Conservation (phyloP, 2,113 vertebrate genomes). For the Hiodon tergisus region DNA sequence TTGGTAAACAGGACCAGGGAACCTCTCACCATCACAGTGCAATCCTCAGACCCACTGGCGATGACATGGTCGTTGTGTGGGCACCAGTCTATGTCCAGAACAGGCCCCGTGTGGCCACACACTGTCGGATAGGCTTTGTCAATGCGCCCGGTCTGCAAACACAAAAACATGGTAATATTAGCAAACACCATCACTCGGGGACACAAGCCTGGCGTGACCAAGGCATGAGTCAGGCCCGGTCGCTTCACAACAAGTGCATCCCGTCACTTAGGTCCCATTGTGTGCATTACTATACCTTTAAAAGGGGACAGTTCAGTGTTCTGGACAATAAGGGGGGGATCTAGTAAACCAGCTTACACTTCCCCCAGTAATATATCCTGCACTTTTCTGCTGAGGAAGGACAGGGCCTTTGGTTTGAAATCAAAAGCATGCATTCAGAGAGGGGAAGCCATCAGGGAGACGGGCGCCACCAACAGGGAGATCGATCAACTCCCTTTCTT, state of each 20-base stretch:
- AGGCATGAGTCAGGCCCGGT: no score
- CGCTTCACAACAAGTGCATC: no score
- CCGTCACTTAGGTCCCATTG: no score
- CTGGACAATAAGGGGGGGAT: no score
- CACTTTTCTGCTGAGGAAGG: no score
- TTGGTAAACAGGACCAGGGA: background rate
- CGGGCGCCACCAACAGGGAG: no score
- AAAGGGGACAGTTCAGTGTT: no score
- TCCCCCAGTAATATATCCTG: no score
- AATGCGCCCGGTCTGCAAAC: slow-evolving; percentile 81
- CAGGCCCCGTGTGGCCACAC: slow-evolving; percentile 92
- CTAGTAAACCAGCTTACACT: no score
- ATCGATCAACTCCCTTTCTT: background rate
- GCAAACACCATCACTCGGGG: background rate
- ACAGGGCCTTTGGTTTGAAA: background rate
- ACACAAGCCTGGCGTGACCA: no score
- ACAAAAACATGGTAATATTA: slow-evolving; percentile 37
- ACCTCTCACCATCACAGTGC: slow-evolving; percentile 82
- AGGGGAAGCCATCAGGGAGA: background rate
- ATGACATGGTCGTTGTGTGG: slow-evolving; percentile 94
- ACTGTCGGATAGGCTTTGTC: slow-evolving; percentile 95
- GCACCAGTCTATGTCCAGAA: slow-evolving; percentile 97
- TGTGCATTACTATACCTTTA: no score
- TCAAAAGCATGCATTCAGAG: background rate
- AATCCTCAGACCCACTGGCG: slow-evolving; percentile 93